Base-by-base conservation (phyloP, 2,113 vertebrate genomes). In the Bos indicus region DNA sequence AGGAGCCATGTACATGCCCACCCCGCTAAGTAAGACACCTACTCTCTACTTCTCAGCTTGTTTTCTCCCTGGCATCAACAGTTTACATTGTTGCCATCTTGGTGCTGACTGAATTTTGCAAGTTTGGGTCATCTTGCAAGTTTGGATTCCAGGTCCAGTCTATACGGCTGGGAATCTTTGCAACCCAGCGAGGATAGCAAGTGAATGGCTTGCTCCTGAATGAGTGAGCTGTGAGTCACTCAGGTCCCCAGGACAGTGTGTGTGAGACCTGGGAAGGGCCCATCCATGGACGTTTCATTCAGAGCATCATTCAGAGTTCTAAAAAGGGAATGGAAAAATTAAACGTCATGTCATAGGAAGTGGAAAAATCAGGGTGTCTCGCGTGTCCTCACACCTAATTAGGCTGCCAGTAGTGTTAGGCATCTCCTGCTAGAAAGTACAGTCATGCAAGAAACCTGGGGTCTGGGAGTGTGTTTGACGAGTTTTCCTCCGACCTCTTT, bases 11-110 rank as follows among this genome's bases (percentile, higher is more conserved):
- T 12, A 12, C 30, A 33, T 4, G 4, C 3, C 57, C 2, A 2
- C 15, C n/a, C 3, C 1, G 16, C 15, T 23, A 71, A 71, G 19
- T 71, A 7, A 51, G 33, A 51, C 26, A 3, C 2, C 46, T 11
- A 1, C 26, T 7, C 15, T 28, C 43, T 16, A 1, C 12, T 7
- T 33, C 33, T 0, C 0, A 8, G 59, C 30, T 13, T 0, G 9
- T 11, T 13, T 23, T 12, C 15, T 26, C 23, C 21, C 28, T 6
- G 0, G 9, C 12, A 2, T 60, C 23, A 0, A 1, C 9, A 4
- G 1, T 30, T 17, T 14, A 25, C 26, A 36, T 36, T 4, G 1
- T 8, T 9, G 62, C 9, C 7, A 12, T 9, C 46, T 60, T 1
- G 52, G 36, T 10, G 80, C 80, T 40, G 36, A 36, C 12, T 1